phyloP scores from a whole-genome alignment of 2,797 vertebrate genomes.

The Geotrypetes seraphini region DNA sequence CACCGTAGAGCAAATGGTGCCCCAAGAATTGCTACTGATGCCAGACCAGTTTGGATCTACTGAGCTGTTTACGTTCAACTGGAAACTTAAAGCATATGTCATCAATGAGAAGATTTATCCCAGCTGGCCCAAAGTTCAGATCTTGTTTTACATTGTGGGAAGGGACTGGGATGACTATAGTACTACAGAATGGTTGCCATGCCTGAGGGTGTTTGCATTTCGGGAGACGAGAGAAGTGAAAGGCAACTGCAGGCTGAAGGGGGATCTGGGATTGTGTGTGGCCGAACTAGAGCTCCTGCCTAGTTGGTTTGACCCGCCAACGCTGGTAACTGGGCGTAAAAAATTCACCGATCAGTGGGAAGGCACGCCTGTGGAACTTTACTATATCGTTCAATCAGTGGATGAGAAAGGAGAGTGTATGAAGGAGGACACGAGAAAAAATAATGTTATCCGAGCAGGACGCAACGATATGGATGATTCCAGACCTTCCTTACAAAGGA shows the following conservation, averaged over 20 bases:
- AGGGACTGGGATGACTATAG: conserved; percentile 66
- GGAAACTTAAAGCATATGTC: conserved; percentile 74
- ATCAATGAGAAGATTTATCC: conserved; percentile 66
- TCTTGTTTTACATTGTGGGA: conserved; percentile 79
- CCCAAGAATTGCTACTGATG: conserved; percentile 64
- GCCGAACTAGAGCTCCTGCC: conserved; percentile 63
- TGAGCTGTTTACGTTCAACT: conserved; percentile 64
- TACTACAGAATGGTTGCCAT: conserved; percentile 60
- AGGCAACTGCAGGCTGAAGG: conserved; percentile 60
- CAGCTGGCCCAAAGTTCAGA: conserved; percentile 68
- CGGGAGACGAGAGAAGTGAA: conserved; percentile 81
- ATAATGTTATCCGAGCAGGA: conserved; percentile 23
- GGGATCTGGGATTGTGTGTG: conserved; percentile 74
- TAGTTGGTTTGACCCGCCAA: conserved; percentile 69
- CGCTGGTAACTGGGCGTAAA: conserved; percentile 63
- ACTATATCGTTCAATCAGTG: conserved; percentile 56
- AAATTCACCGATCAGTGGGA: conserved; percentile 43
- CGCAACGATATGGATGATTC: conserved; percentile 55
- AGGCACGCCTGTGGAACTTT: conserved; percentile 79
- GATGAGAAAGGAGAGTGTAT: conserved; percentile 51
- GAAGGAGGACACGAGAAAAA: conserved; percentile 35
- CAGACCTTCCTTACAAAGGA: conserved; percentile 73
- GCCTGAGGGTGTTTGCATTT: conserved; percentile 81
- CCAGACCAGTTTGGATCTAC: conserved; percentile 57
- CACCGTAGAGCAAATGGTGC: conserved; percentile 57